Base-by-base conservation (phyloP, 1,140 invertebrate genomes). In the Hesperophylax magnus region DNA sequence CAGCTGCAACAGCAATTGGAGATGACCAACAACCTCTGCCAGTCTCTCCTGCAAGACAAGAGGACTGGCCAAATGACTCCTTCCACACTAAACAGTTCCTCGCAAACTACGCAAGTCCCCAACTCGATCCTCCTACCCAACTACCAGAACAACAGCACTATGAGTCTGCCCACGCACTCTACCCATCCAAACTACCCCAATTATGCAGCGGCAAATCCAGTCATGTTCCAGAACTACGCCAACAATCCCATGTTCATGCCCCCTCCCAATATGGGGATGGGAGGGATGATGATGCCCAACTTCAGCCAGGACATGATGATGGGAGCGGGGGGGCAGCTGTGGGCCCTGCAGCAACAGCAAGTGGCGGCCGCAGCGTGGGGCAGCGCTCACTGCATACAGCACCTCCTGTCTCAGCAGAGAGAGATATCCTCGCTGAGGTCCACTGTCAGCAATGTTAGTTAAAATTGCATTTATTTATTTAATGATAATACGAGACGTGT, bases 371-470 rank as follows among this genome's bases (percentile, higher is more conserved):
- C 72, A 9, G 78, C 82, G 14, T 81, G 77, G 77, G 75, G 77
- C n/a, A 81, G 78, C 58, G 71, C 34, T 39, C 80, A 84, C 86
- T 89, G 88, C 83, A 87, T 88, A 86, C 88, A 90, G 79, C 88
- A 90, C 79, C 84, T 89, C 14, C 84, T 86, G 34, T 77, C 88
- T 84, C 89, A 90, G 71, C 88, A 89, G 83, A 84, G 88, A 1
- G 89, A 90, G 72, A 86, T 90, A 58, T 88, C 87, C 77, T 85
- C 86, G 69, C 86, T 90, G 11, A 71, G 88, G 24, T 87, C 87
- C 6, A 87, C 88, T 78, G 85, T 90, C 52, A 84, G 82, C 15
- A 87, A 88, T 71, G 89, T 90, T 56, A 86, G 85, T 74, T 22
- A 7, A 67, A 27, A 11, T 67, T 20, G 11, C 24, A 31, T 60